phyloP scores from a whole-genome alignment of 2,888 invertebrate genomes.

The Drosophila nigritarsus region DNA sequence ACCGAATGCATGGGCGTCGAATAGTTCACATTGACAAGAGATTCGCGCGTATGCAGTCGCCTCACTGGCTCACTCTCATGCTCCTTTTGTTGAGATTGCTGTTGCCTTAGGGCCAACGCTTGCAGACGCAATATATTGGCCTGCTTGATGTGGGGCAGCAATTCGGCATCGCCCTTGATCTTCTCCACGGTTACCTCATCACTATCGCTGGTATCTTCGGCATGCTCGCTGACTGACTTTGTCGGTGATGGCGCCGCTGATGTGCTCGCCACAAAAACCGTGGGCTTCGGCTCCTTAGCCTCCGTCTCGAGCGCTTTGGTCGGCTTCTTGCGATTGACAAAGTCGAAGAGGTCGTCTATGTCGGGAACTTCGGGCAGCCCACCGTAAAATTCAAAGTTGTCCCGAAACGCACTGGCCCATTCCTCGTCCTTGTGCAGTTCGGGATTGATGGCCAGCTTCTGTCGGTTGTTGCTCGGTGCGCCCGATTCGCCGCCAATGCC shows the following conservation, averaged over 20 bases:
- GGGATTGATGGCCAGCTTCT: constrained; percentile 81
- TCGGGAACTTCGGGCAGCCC: constrained; percentile 83
- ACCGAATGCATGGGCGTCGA: constrained; percentile 76
- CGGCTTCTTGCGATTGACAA: constrained; percentile 78
- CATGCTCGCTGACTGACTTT: constrained; percentile 44
- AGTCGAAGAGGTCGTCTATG: constrained; percentile 83
- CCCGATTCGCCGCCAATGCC: constrained; percentile 55
- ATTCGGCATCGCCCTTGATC: constrained; percentile 83
- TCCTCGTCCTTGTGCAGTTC: constrained; percentile 81
- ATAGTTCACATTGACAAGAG: constrained; percentile 75
- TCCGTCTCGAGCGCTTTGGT: constrained; percentile 32
- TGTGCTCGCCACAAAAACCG: constrained; percentile 18
- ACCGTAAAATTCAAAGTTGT: constrained; percentile 83
- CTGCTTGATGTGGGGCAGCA: constrained; percentile 73
- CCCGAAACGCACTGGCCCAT: constrained; percentile 83
- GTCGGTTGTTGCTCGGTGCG: constrained; percentile 48
- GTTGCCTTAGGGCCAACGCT: constrained; percentile 41
- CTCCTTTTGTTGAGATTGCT: constrained; percentile 19
- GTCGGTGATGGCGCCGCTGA: constrained; percentile 42
- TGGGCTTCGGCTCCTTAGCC: constrained; percentile 33
- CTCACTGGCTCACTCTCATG: constrained; percentile 27
- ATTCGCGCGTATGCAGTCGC: constrained; percentile 62
- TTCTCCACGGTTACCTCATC: constrained; percentile 76
- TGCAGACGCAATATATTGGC: constrained; percentile 69
- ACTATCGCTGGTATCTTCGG: constrained; percentile 51